Evolutionary conservation across 2,888 invertebrate genomes (phyloP), one percentile per base, ranked within the genome.

Genomic region (Agriopis aurantiaria): DNA sequence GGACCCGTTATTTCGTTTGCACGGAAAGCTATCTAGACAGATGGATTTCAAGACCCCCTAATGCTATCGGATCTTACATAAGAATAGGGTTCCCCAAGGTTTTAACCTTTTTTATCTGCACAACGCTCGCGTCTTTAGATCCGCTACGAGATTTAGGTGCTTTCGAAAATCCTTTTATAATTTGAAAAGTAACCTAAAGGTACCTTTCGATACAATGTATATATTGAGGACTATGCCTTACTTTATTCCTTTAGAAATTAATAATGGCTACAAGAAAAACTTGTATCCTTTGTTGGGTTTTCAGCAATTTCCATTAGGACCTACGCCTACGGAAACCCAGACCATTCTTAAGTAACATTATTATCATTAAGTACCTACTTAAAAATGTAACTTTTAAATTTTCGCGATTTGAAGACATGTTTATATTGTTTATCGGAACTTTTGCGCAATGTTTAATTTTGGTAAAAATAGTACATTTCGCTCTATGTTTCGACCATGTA

Each of bases 1-100:
- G n/a, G n/a, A 43, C 41, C n/a, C 53, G 48, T 48, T 33, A 67
- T 57, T 67, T 67, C 49, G 57, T 55, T 56, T 56, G 0, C 14
- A 46, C 62, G 11, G 33, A 62, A 9, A 43, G 56, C 45, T 66
- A 61, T 68, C 56, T 52, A 58, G 56, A 52, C 57, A 46, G 63
- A 68, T 59, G 64, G 53, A 64, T 68, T 64, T 64, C 58, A 33
- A 43, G 48, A 43, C 10, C 51, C 58, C 46, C 12, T 68, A 59
- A 64, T 49, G 58, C 68, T 33, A 64, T 58, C 63, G 33, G 68
- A 64, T 63, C 64, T 53, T 48, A 53, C 49, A 52, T 23, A 11
- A 57, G 33, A 59, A 64, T 55, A 59, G 68, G 68, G 64, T 53
- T 64, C 46, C 23, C 62, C 59, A 33, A 64, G 64, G 68, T 46